Percentiles rank a stretch among this genome's conserved stretches.
These are phyloP conservation scores for Haplochromis burtoni DNA, from an alignment of 2,113 vertebrate genomes.

Conservation along the genomic window DNA sequence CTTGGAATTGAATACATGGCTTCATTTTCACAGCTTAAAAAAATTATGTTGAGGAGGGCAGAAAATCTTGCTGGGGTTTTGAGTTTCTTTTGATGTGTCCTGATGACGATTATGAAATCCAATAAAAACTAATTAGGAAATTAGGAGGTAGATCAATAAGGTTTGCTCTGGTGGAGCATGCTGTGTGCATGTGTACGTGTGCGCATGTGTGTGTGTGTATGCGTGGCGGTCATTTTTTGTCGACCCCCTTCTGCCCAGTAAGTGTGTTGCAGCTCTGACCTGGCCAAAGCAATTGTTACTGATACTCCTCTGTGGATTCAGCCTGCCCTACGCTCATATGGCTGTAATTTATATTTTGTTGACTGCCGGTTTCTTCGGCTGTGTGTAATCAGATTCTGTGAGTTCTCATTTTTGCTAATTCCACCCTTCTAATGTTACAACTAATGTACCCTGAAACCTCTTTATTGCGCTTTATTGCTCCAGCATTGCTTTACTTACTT, in stretches of 20 bases:
- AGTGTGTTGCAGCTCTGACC: slow-evolving; percentile 58
- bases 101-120: slow-evolving; percentile 78
- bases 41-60: slow-evolving; percentile 71
- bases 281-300: slow-evolving; percentile 72
- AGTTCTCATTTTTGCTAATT: slow-evolving; percentile 65
- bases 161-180: slow-evolving; percentile 64
- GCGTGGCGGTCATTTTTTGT: slow-evolving; percentile 33
- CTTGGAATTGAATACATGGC: slow-evolving; percentile 65
- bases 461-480: slow-evolving; percentile 61
- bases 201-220: slow-evolving; percentile 5
- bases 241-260: slow-evolving; percentile 41
- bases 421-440: slow-evolving; percentile 63
- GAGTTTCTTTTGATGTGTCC: slow-evolving; percentile 72
- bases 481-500: slow-evolving; percentile 45
- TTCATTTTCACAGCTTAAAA: slow-evolving; percentile 67
- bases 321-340: slow-evolving; percentile 42
- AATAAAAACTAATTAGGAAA: slow-evolving; percentile 81
- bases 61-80: slow-evolving; percentile 76
- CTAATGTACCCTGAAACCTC: slow-evolving; percentile 69
- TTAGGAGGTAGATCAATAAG: slow-evolving; percentile 73
- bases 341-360: slow-evolving; percentile 73
- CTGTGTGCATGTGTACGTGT: slow-evolving; percentile 14
- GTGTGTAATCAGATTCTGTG: slow-evolving; percentile 62
- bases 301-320: slow-evolving; percentile 67
- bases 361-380: slow-evolving; percentile 51